phyloP scores from a whole-genome alignment of 2,113 vertebrate genomes.

The Microcebus jonahi region DNA sequence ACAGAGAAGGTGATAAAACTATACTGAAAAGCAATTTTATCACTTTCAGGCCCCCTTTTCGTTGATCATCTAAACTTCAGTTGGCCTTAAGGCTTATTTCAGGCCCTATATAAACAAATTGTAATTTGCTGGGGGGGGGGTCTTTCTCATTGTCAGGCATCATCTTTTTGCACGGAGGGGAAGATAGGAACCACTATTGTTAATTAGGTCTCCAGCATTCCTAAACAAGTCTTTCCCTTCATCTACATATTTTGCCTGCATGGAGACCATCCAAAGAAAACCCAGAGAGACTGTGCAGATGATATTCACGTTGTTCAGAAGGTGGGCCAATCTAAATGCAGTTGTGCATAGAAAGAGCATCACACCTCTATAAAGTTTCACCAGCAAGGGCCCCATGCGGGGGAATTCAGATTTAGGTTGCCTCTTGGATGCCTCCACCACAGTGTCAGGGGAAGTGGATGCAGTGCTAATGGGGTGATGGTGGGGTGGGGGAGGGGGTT shows the following conservation, averaged over 20 bases:
- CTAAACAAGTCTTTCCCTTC: background rate
- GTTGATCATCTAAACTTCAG: no score
- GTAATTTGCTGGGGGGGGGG: background rate
- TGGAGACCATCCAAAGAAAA: background rate
- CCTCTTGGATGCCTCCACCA: slow-evolving; percentile 26
- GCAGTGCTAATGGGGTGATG: background rate
- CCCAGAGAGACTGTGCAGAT: background rate
- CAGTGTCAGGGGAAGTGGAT: background rate
- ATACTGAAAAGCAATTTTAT: background rate
- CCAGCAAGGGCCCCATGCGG: background rate
- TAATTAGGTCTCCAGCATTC: background rate
- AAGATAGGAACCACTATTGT: background rate
- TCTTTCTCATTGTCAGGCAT: background rate
- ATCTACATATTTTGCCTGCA: background rate
- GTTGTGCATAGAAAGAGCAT: background rate
- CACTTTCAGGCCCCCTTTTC: background rate
- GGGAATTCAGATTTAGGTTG: background rate
- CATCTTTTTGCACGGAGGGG: background rate
- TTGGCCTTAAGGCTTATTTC: background rate
- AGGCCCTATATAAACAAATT: background rate
- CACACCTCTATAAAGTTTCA: fast-evolving
- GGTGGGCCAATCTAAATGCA: background rate
- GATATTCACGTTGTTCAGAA: background rate
- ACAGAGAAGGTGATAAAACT: background rate
- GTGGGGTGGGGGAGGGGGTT: slow-evolving; percentile 70